These are phyloP conservation scores for Sandelia bainsii DNA, from an alignment of 2,797 vertebrate species.

Conservation along the genomic window DNA sequence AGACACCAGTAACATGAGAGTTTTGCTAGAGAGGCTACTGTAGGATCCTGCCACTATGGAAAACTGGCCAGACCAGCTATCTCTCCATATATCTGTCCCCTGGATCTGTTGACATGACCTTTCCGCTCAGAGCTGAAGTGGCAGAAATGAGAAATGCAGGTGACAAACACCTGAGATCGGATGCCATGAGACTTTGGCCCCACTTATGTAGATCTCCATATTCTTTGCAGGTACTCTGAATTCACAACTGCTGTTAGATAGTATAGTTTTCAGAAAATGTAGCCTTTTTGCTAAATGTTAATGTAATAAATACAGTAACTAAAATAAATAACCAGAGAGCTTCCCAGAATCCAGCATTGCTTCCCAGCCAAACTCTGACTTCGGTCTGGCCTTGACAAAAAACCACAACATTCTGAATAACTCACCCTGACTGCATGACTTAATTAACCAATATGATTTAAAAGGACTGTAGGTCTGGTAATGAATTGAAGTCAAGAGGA, in stretches of 20 bases:
- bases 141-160: conserved; percentile 73
- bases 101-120: conserved; percentile 83
- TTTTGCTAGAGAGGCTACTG: conserved; percentile 76
- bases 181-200: conserved; percentile 21
- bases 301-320: conserved; percentile 23
- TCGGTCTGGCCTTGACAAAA: conserved; percentile 21
- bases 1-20: conserved; percentile 82
- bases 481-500: conserved; percentile 27
- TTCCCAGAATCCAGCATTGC: background rate
- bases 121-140: conserved; percentile 73
- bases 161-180: conserved; percentile 67
- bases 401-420: conserved; percentile 1
- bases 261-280: conserved; percentile 6
- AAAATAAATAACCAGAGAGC: conserved; percentile 1
- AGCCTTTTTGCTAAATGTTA: conserved; percentile 10
- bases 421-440: conserved; percentile 17
- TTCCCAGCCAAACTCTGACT: conserved; percentile 7
- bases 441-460: conserved; percentile 28
- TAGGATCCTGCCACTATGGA: conserved; percentile 78
- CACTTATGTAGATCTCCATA: conserved; percentile 2
- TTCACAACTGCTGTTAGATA: background rate
- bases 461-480: conserved; percentile 18
- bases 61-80: conserved; percentile 78
- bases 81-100: conserved; percentile 79
- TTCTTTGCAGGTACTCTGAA: background rate